Base-by-base conservation (phyloP, 2,113 vertebrate genomes). In the Sclerurus mexicanus region DNA sequence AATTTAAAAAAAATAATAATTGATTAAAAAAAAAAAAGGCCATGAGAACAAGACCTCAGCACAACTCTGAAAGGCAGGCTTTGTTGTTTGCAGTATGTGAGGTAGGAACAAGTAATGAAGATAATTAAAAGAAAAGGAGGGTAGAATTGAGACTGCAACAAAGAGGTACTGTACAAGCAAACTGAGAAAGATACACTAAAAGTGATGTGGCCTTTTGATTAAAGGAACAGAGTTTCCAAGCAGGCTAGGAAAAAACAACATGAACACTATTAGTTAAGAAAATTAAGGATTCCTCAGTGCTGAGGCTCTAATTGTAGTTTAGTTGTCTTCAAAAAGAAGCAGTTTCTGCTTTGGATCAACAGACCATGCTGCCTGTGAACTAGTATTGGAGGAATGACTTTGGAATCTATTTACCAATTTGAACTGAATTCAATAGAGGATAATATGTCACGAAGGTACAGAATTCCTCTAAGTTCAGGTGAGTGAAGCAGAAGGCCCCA, bases 101-200 rank as follows among this genome's bases (percentile, higher is more conserved):
- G 47, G 63, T n/a, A 82, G 53, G 79, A 95, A 81, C 66, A 74
- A 94, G 39, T 64, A 94, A 92, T 47, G 60, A 16, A 10, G 52
- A 85, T 79, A 94, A 97, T 97, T 91, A 93, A 92, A 85, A n/a
- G 19, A 24, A 78, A 78, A 49, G 30, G 14, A 21, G 2, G 31
- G 47, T 58, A 91, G 58, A 94, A 90, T 1, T 78, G 71, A 66
- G 71, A 46, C 85, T 85, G 77, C 59, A 92, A 96, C 89, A 96
- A 78, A 89, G 62, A 85, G 46, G 66, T 44, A 58, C 60, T 58
- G 44, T 30, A 73, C 44, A 91, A 90, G 66, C 39, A 79, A 85
- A 89, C 63, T 12, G n/a, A 91, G 81, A 94, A 85, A 21, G 44
- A 63, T 63, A 62, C 44, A 23, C 60, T 55, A 60, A 37, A 69